Conservation (phyloP, 2,797 vertebrate genomes). For the Anas capensis region DNA sequence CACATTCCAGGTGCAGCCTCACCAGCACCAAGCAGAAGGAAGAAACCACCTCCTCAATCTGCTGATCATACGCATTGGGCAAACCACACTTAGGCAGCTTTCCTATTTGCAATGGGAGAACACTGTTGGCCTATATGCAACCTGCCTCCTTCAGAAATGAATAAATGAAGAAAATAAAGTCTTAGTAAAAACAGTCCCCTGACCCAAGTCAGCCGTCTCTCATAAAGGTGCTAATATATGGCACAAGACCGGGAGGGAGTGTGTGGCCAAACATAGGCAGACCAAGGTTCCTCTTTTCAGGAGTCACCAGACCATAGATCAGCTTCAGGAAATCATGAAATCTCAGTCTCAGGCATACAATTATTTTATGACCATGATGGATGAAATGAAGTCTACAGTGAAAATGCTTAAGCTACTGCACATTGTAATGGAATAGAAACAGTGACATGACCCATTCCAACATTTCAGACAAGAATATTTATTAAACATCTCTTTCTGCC, state of each 20-base stretch:
- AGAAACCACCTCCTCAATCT: background rate
- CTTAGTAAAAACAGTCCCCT: background rate
- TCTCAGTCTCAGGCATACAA: background rate
- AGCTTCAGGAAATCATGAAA: background rate
- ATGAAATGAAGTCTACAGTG: background rate
- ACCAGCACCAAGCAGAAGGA: background rate
- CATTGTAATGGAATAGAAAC: background rate
- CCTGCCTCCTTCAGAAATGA: background rate
- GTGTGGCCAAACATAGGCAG: rapidly evolving
- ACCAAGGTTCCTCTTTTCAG: background rate
- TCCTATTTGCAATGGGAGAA: background rate
- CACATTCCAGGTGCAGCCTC: background rate
- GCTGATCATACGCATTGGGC: background rate
- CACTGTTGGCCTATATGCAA: background rate
- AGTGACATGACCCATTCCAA: background rate
- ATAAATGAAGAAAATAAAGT: background rate
- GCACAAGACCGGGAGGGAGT: background rate
- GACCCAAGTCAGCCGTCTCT: background rate
- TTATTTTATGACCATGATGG: background rate
- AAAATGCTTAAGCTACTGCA: background rate
- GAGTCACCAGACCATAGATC: background rate
- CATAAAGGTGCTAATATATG: background rate
- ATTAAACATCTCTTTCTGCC: background rate
- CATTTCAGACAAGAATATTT: background rate
- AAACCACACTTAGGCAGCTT: background rate